phyloP scores from a whole-genome alignment of 53 echinoderm and acorn worm species.

The Temnopleurus reevesii region DNA sequence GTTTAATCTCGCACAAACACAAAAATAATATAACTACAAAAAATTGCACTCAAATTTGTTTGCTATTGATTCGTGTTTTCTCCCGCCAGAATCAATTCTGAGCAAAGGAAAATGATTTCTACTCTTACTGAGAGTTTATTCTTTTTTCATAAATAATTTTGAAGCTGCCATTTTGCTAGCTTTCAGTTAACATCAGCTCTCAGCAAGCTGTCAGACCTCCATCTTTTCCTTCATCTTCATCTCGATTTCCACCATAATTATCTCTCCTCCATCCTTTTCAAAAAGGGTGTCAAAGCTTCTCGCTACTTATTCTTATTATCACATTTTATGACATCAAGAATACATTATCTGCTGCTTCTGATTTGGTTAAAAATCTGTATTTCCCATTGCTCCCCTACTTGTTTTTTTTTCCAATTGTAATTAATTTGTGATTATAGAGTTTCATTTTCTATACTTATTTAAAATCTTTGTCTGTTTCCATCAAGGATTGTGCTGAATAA shows the following conservation, averaged over 20 bases:
- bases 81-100: background rate
- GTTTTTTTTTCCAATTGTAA: too few relatives aligned
- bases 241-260: background rate
- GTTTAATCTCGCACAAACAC: background rate
- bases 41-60: constrained; percentile 42
- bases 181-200: background rate
- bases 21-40: constrained; percentile 8
- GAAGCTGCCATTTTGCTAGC: background rate
- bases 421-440: too few relatives aligned
- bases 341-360: too few relatives aligned
- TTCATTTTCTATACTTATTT: too few relatives aligned
- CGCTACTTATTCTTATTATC: too few relatives aligned
- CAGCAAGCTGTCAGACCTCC: background rate
- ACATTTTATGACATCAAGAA: too few relatives aligned
- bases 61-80: background rate
- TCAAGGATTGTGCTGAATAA: too few relatives aligned
- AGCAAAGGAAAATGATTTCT: background rate
- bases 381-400: too few relatives aligned
- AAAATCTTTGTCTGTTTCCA: too few relatives aligned
- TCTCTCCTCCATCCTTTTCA: too few relatives aligned
- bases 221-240: background rate
- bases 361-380: too few relatives aligned
- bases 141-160: background rate
- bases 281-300: too few relatives aligned
- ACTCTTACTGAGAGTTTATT: background rate